Percentiles rank a stretch among this genome's conserved stretches.
phyloP scores from a whole-genome alignment of 2,888 invertebrate genomes.

The Muscina levida region DNA sequence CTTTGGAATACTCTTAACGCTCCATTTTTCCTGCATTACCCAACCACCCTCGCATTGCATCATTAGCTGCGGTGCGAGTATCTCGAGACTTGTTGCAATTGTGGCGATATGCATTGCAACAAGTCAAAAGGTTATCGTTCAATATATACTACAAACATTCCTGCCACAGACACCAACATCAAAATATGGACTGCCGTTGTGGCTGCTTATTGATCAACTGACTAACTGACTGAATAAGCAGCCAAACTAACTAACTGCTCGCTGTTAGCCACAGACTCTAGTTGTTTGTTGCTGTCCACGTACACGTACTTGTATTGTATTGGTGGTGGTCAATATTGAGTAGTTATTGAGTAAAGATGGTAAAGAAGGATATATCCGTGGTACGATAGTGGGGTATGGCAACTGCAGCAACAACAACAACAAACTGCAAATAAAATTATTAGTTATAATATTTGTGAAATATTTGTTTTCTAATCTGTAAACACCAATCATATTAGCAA shows the following conservation, averaged over 20 bases:
- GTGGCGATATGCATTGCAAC: constrained; percentile 60
- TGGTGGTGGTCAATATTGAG: constrained; percentile 24
- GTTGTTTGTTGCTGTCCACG: neutral
- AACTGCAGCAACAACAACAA: constrained; percentile 3
- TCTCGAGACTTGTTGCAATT: constrained; percentile 61
- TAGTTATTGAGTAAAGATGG: constrained; percentile 35
- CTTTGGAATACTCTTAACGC: too few species aligned
- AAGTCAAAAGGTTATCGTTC: constrained; percentile 78
- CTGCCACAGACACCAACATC: constrained; percentile 50
- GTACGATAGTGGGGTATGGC: neutral
- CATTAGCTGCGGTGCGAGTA: too few species aligned
- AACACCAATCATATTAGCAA: constrained; percentile 79
- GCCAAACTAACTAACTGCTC: neutral
- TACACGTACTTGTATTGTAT: neutral
- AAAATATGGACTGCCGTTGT: constrained; percentile 7
- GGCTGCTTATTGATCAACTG: constrained; percentile 8
- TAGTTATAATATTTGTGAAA: constrained; percentile 77
- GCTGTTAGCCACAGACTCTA: neutral
- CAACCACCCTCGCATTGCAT: constrained; percentile 35
- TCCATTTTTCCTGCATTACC: too few species aligned
- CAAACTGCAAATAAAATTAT: constrained; percentile 65
- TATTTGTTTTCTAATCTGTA: constrained; percentile 79
- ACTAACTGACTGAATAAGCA: too few species aligned
- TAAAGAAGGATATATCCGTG: constrained; percentile 11
- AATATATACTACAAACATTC: constrained; percentile 52